phyloP scores from a whole-genome alignment of 1,140 invertebrate species.

The Scaptomyza graminum region DNA sequence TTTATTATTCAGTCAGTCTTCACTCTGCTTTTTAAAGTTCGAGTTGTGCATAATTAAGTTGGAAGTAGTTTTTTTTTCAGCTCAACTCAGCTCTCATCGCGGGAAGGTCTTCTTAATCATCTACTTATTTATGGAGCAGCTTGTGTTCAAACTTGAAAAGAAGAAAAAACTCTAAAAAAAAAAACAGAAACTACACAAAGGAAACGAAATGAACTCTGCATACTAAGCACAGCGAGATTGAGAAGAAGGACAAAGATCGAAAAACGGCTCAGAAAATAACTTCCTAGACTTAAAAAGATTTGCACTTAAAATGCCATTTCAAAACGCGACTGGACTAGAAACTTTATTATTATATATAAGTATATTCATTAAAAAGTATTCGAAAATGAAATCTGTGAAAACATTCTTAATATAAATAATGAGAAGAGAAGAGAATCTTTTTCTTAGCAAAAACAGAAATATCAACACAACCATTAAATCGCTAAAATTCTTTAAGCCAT shows the following conservation, averaged over 20 bases:
- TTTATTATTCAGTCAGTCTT: slow-evolving; percentile 30
- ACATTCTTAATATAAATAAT: too few species aligned
- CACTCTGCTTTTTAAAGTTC: slow-evolving; percentile 25
- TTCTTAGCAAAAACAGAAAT: too few species aligned
- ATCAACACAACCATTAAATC: too few species aligned
- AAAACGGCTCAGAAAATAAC: not conserved
- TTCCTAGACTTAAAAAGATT: slow-evolving; percentile 1
- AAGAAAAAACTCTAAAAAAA: too few species aligned
- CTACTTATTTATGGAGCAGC: slow-evolving; percentile 40
- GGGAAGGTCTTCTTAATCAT: slow-evolving; percentile 30
- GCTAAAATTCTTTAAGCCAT: not conserved
- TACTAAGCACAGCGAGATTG: slow-evolving; percentile 35
- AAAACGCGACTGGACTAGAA: too few species aligned
- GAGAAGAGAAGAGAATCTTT: too few species aligned
- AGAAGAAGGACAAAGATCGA: slow-evolving; percentile 34
- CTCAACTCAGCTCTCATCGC: slow-evolving; percentile 7
- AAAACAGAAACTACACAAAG: slow-evolving; percentile 21
- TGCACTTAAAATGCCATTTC: too few species aligned
- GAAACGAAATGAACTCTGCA: slow-evolving; percentile 33
- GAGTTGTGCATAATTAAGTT: slow-evolving; percentile 37
- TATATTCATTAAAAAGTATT: too few species aligned
- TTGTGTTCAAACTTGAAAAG: not conserved
- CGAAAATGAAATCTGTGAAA: too few species aligned
- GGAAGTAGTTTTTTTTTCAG: not conserved
- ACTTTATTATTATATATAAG: too few species aligned